These are phyloP conservation scores for Vombatus ursinus DNA, from an alignment of 2,113 vertebrate species.

Conservation along the genomic window DNA sequence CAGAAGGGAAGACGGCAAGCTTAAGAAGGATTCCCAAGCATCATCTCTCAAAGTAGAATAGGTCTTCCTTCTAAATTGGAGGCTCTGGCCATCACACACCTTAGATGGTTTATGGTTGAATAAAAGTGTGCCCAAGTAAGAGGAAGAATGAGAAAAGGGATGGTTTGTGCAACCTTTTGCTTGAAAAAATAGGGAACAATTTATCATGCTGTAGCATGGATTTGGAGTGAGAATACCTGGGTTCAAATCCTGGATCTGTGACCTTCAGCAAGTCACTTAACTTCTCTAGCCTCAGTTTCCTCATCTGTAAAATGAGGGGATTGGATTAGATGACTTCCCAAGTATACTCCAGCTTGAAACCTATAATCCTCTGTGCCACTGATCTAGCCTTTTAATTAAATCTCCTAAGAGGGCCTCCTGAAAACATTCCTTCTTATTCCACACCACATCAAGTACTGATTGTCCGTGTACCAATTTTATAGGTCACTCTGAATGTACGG, in stretches of 20 bases:
- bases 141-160: background rate
- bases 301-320: background rate
- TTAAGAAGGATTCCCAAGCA: background rate
- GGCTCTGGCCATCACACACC: background rate
- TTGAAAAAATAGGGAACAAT: background rate
- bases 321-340: no score
- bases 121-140: background rate
- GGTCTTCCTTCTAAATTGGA: slow-evolving; percentile 9
- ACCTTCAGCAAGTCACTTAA: background rate
- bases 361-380: background rate
- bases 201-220: background rate
- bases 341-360: background rate
- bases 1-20: slow-evolving; percentile 7
- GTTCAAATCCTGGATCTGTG: background rate
- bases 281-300: background rate
- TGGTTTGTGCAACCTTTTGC: background rate
- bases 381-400: background rate
- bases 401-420: background rate
- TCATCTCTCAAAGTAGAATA: slow-evolving; percentile 4
- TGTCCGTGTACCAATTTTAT: background rate
- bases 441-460: background rate
- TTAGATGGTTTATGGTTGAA: background rate
- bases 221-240: background rate
- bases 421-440: slow-evolving; percentile 36
- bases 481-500: background rate